Base-by-base conservation (phyloP, 2,113 vertebrate genomes). In the Corythoichthys haematopterus region DNA sequence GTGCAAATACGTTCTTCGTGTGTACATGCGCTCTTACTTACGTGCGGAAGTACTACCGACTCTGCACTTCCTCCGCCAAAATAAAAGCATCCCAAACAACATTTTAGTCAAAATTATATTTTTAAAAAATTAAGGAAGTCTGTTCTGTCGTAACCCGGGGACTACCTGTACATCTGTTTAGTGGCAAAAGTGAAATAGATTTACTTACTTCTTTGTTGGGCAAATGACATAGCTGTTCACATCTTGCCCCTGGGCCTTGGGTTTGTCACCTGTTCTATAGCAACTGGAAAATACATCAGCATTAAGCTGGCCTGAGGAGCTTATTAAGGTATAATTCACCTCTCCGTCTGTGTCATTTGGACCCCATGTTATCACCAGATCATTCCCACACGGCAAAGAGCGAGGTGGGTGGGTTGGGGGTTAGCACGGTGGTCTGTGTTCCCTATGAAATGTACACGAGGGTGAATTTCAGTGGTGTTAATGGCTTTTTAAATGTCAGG, bases 401-500 rank as follows among this genome's bases (percentile, higher is more conserved):
- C 66, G 74, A 77, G 69, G 78, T 71, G 52, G 51, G 45, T 67
- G 68, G 46, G 65, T 50, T 55, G 70, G 77, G 55, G 33, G 2
- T 11, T 37, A 35, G 68, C 46, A 53, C 66, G 57, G 69, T 40
- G 47, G 61, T 57, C 37, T 8, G 57, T 68, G 74, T 84, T 84
- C 82, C 82, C 72, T 85, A 88, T 87, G 87, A 88, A 91, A 87
- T 82, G 87, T 88, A 86, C 87, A 90, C 86, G 81, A 83, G 82
- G 79, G 85, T 85, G 82, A 84, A 84, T 83, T 83, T 89, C 82
- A 76, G 77, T 81, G 75, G 84, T 88, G 88, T 89, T 92, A 93
- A 93, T 93, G 88, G 90, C 90, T 92, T 92, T 93, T 92, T 93
- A 93, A 93, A 93, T 93, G 91, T 92, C 92, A 93, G 84, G 86